phyloP scores from a whole-genome alignment of 2,797 vertebrate species.

The Paratrypauchen microcephalus region DNA sequence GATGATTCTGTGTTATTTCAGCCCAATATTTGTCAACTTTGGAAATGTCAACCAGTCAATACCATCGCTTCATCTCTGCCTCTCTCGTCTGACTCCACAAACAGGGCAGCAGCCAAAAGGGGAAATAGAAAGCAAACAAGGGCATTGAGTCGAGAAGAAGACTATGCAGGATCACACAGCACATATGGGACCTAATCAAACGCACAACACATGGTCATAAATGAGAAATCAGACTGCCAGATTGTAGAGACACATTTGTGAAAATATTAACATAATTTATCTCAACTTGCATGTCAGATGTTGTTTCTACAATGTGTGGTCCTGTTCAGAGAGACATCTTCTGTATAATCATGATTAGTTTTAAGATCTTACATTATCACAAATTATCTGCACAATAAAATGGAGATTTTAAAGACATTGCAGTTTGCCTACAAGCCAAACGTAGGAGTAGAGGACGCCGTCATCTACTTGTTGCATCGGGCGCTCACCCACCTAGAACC shows the following conservation, averaged over 20 bases:
- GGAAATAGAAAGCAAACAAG: not conserved
- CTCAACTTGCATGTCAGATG: slow-evolving; percentile 40
- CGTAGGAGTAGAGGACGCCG: too few species aligned
- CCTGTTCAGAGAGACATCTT: not conserved
- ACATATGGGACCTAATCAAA: slow-evolving; percentile 18
- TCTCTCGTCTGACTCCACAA: slow-evolving; percentile 13
- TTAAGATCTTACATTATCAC: too few species aligned
- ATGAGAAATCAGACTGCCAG: slow-evolving; percentile 41
- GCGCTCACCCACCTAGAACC: too few species aligned
- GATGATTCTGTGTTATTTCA: slow-evolving; percentile 44
- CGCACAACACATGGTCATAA: slow-evolving; percentile 17
- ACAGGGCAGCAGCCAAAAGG: not conserved
- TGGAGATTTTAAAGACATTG: too few species aligned
- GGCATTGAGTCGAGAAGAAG: not conserved
- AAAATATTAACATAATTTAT: slow-evolving; percentile 51
- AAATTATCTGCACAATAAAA: not conserved
- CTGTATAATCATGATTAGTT: not conserved
- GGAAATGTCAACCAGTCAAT: slow-evolving; percentile 56
- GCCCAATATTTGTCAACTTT: slow-evolving; percentile 50
- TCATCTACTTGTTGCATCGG: too few species aligned
- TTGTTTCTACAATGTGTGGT: slow-evolving; percentile 4
- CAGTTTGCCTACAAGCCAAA: too few species aligned
- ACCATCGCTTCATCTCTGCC: slow-evolving; percentile 21
- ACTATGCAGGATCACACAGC: not conserved
- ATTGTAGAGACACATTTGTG: slow-evolving; percentile 36